These are phyloP conservation scores for Pherbina coryleti DNA, from an alignment of 2,888 invertebrate genomes.

Conservation along the genomic window DNA sequence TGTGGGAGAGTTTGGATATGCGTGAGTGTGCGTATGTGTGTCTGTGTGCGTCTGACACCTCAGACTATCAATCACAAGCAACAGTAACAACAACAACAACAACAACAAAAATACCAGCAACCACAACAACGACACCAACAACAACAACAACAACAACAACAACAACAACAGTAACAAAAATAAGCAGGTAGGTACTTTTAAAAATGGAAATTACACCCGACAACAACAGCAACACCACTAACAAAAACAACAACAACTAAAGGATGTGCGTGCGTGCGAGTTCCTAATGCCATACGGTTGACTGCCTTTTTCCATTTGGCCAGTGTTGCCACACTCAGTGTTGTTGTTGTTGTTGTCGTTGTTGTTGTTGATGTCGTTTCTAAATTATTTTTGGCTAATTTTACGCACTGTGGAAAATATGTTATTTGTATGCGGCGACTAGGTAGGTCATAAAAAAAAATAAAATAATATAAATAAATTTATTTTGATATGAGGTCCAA, in stretches of 20 bases:
- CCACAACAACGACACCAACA: not conserved
- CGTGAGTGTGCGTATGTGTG: too few relatives aligned
- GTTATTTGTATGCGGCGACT: not conserved
- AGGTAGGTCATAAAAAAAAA: too few relatives aligned
- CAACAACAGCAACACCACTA: too few relatives aligned
- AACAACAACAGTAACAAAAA: not conserved
- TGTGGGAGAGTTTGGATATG: too few relatives aligned
- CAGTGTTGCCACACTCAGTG: not conserved
- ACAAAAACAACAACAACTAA: too few relatives aligned
- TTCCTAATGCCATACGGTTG: not conserved
- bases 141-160: not conserved
- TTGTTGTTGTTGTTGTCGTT: slow-evolving; percentile 7
- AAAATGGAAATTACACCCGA: not conserved
- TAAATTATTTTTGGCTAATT: not conserved
- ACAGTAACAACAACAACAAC: too few relatives aligned
- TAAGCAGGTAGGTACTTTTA: not conserved
- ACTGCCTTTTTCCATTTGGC: not conserved
- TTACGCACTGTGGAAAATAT: not conserved
- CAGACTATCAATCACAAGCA: too few relatives aligned
- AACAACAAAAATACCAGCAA: too few relatives aligned
- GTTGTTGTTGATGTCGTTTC: not conserved
- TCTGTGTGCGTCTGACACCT: too few relatives aligned
- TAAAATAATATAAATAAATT: too few relatives aligned
- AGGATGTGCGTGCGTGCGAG: too few relatives aligned
- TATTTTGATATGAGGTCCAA: too few relatives aligned